A percentile compares a stretch with the other conserved stretches of the same genome.
These are phyloP conservation scores for Drosophila chauvacae DNA, from an alignment of 1,140 invertebrate genomes.

Conservation along the genomic window DNA sequence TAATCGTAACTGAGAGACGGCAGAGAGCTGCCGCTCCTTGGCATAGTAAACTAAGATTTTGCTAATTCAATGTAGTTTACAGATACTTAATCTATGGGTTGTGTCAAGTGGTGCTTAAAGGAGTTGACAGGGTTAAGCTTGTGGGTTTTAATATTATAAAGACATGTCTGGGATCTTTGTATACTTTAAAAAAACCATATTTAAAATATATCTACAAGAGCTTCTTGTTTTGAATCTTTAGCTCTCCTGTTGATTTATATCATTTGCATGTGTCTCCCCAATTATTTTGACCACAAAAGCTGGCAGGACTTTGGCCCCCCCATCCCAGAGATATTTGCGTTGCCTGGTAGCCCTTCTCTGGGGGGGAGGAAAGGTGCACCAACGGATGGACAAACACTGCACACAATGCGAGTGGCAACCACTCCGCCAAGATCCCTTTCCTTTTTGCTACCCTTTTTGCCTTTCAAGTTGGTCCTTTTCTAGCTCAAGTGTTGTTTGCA, in stretches of 20 bases:
- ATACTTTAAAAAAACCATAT: conserved; percentile 2
- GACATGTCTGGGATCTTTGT: neutral
- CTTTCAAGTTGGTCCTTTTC: conserved; percentile 64
- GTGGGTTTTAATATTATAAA: neutral
- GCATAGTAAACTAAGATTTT: conserved; percentile 21
- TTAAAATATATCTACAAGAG: neutral
- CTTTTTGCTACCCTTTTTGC: conserved; percentile 37
- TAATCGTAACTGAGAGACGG: conserved; percentile 24
- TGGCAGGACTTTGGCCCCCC: conserved; percentile 7
- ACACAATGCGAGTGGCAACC: conserved; percentile 41
- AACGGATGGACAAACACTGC: conserved; percentile 35
- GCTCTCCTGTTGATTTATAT: conserved; percentile 26
- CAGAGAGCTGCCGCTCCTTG: neutral
- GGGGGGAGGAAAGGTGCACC: neutral
- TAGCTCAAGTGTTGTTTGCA: conserved; percentile 80
- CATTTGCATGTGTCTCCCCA: conserved; percentile 41
- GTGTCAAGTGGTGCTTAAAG: conserved; percentile 1
- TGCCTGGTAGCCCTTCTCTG: neutral
- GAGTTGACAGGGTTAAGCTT: neutral
- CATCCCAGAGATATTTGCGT: conserved; percentile 11
- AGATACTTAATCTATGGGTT: conserved; percentile 15
- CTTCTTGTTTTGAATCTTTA: neutral
- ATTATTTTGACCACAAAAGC: conserved; percentile 49
- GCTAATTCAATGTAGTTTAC: conserved; percentile 10
- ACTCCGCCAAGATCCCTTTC: conserved; percentile 17